Base-by-base conservation (phyloP, 2,113 vertebrate genomes). In the Oplegnathus fasciatus region DNA sequence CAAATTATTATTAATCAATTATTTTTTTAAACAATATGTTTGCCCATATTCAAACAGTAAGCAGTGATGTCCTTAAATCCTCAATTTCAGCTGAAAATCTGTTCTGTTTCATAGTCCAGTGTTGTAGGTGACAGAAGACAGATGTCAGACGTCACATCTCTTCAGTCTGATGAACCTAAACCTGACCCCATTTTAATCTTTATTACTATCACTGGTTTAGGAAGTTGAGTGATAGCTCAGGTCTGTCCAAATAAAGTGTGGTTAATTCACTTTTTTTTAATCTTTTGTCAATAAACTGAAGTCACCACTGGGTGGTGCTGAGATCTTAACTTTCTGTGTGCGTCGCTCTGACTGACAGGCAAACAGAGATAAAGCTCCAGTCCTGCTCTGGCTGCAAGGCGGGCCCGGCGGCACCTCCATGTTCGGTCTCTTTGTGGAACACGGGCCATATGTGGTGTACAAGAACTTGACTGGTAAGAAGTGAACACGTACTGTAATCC, bases 381-480 rank as follows among this genome's bases (percentile, higher is more conserved):
- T 98, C 0, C 92, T 97, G 60, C 93, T 98, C 0, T 98, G 97
- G 97, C 95, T 98, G 8, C 97, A 97, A 66, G 97, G 97, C 0
- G 97, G 97, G 1, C 97, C 97, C 0, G 97, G 97, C 20, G 95
- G 96, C 11, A 95, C 96, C 2, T 98, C 97, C 22, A 95, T 98
- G 96, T 97, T 97, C 78, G 97, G 96, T 0, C 94, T 98, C 22
- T 98, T 98, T 89, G 96, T 98, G 82, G 97, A 98, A 85, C 95
- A 98, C 0, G 97, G 97, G 28, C 97, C 97, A 0, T 98, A 96
- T 54, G 75, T 97, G 82, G 96, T 98, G 40, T 93, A 93, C 50
- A 90, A 93, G 66, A 97, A 98, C 87, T 30, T 97, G 89, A 97
- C 96, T 0, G 78, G 97, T 97, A 91, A 95, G 93, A 81, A n/a